Evolutionary conservation across 1,140 invertebrate genomes (phyloP), one percentile per base, ranked within the genome.

Genomic region (Cydia splendana): DNA sequence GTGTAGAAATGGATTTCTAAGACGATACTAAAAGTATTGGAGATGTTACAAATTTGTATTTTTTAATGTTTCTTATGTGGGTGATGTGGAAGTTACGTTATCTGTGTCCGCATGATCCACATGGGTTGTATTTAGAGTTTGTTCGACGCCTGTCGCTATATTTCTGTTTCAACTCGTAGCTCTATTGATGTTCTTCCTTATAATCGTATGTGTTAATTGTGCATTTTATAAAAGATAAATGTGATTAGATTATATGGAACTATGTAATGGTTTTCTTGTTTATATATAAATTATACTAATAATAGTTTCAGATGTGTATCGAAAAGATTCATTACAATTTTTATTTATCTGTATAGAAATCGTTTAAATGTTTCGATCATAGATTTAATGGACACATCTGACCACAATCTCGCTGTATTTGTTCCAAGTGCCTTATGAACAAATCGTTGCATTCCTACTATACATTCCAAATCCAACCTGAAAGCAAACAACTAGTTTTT

Each of bases 1-100:
- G 84, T 89, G 87, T 88, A 91, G 84, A 87, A 92, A 88, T 79
- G 87, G 85, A 90, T 88, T 89, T 91, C 87, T 90, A 90, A 88
- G 80, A 85, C 75, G 82, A 89, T 91, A 90, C 88, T 91, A 86
- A 90, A 90, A 88, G 89, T 91, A 91, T 91, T 91, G 87, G 83
- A 89, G 80, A 79, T 92, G 89, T 92, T 92, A 92, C 91, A 92
- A 92, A 92, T 91, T 92, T 92, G 91, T 92, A 92, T 92, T 91
- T 87, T 82, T 42, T 62, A 57, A 79, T 75, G 5, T 9, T 80
- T 76, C 71, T 78, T 53, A 74, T 69, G 74, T 82, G 81, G 79
- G 76, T 82, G 82, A 78, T 80, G 80, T 80, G 78, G 28, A 38
- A 34, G 30, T 67, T 15, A 42, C n/a, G 13, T n/a, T 74, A 51